Conservation (phyloP, 2,113 vertebrate genomes). For the Rostratula benghalensis region DNA sequence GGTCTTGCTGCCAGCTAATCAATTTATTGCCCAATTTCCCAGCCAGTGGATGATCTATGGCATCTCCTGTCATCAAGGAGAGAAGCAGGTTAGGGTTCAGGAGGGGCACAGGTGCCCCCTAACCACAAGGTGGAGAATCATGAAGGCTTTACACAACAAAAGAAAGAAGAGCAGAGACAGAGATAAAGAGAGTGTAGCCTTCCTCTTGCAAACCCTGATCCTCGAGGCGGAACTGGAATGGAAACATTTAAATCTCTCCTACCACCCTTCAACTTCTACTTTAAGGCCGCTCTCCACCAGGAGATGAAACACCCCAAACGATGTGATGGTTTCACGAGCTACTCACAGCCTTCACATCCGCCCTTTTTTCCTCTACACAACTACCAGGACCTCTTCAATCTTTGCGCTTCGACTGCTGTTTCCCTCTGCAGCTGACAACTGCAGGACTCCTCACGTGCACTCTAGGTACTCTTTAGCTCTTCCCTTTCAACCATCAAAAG, state of each 20-base stretch:
- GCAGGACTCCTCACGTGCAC: conserved; percentile 28
- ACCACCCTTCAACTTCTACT: neutral
- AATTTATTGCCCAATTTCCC: conserved; percentile 45
- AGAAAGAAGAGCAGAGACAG: neutral
- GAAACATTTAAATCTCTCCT: neutral
- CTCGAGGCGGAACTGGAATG: neutral
- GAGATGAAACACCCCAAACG: neutral
- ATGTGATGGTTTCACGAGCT: neutral
- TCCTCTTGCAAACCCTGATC: neutral
- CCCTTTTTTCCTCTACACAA: neutral
- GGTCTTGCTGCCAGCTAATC: conserved; percentile 27
- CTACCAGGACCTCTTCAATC: neutral
- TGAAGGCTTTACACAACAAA: neutral
- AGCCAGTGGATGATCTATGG: neutral
- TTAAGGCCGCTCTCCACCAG: neutral
- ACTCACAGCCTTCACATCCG: neutral
- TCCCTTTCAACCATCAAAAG: conserved; percentile 14
- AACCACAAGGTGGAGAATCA: neutral
- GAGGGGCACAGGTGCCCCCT: neutral
- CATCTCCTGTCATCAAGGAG: neutral
- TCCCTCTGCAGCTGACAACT: conserved; percentile 17
- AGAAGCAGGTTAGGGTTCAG: neutral
- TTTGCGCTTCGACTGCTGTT: neutral
- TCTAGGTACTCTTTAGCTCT: neutral
- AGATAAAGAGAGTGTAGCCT: neutral